phyloP scores from a whole-genome alignment of 2,888 invertebrate species.

The Chaetogeoica ovagalla region DNA sequence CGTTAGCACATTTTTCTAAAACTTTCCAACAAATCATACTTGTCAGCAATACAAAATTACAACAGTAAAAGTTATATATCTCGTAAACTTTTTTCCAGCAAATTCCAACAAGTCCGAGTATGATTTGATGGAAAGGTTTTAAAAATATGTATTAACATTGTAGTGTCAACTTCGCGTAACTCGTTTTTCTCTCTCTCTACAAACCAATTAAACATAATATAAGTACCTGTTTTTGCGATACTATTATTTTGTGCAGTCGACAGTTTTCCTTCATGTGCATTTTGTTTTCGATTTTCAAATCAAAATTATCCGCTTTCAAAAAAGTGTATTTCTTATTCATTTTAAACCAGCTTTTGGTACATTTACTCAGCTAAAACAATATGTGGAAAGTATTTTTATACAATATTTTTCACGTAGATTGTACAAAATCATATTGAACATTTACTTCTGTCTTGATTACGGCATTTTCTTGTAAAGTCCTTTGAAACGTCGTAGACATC shows the following conservation, averaged over 20 bases:
- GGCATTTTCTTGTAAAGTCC: constrained; percentile 36
- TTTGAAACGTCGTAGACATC: constrained; percentile 37
- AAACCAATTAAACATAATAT: not conserved
- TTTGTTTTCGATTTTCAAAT: constrained; percentile 46
- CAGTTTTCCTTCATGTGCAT: constrained; percentile 32
- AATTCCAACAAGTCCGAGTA: too few species aligned
- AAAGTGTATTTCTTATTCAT: constrained; percentile 19
- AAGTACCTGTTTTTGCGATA: constrained; percentile 36
- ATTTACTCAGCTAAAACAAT: constrained; percentile 29
- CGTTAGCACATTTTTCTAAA: too few species aligned
- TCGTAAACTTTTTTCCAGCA: too few species aligned
- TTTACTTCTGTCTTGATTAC: constrained; percentile 34
- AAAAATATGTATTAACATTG: too few species aligned
- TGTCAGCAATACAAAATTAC: too few species aligned
- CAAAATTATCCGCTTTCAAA: constrained; percentile 35
- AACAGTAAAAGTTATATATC: too few species aligned
- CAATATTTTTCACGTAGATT: too few species aligned
- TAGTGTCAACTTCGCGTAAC: too few species aligned
- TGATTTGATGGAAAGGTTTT: too few species aligned
- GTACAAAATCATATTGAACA: not conserved
- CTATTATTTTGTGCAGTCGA: constrained; percentile 36
- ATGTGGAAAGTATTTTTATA: not conserved
- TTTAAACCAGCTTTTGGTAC: constrained; percentile 27
- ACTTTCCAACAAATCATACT: too few species aligned
- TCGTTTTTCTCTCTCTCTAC: too few species aligned